Conservation (phyloP, 1,140 invertebrate species). For the Lepidostoma basale region DNA sequence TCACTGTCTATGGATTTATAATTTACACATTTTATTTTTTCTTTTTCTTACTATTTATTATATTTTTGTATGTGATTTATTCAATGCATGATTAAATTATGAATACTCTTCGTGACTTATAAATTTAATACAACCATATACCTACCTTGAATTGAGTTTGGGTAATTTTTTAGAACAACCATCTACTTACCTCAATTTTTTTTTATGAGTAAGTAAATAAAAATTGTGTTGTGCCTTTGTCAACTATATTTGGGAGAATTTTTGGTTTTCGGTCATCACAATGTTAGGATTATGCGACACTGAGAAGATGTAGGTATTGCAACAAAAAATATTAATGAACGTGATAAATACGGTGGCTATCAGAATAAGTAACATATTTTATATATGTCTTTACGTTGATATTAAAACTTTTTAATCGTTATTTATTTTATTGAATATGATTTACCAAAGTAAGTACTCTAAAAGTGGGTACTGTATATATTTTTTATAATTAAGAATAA, state of each 20-base stretch:
- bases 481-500: background rate
- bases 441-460: background rate
- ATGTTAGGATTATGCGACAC: background rate
- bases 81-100: background rate
- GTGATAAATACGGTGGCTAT: no score
- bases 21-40: conserved; percentile 3
- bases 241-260: no score
- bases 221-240: no score
- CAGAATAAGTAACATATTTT: background rate
- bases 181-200: background rate
- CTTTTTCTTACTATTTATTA: background rate
- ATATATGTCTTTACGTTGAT: background rate
- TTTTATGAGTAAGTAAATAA: background rate
- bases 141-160: no score
- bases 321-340: background rate
- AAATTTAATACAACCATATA: background rate
- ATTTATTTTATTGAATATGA: background rate
- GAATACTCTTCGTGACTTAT: background rate
- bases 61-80: background rate
- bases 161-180: no score
- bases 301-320: background rate
- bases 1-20: background rate
- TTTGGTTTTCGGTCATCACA: background rate
- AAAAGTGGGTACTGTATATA: background rate
- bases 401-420: background rate